phyloP scores from a whole-genome alignment of 2,888 invertebrate species.

The Podotricha telesiphe region DNA sequence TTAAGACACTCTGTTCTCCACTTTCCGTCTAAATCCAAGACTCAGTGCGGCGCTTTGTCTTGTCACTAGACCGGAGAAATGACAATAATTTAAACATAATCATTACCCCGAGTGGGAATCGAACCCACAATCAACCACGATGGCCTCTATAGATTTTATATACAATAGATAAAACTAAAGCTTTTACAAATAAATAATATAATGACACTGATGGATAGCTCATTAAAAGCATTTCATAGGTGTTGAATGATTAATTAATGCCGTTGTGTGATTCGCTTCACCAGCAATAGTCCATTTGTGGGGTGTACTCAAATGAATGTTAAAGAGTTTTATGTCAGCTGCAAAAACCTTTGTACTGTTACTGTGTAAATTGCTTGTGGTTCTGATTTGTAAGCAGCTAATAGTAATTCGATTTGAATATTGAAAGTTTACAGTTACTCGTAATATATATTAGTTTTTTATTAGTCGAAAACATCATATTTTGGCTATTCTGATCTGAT shows the following conservation, averaged over 20 bases:
- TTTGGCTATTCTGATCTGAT: too few species aligned
- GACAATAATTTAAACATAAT: too few species aligned
- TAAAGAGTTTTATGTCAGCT: neutral
- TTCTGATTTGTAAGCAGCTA: neutral
- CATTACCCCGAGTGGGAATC: too few species aligned
- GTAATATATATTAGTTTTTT: too few species aligned
- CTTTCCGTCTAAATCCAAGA: too few species aligned
- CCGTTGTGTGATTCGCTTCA: slow-evolving; percentile 5
- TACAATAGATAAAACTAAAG: neutral
- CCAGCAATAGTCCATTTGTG: neutral
- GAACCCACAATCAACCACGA: too few species aligned
- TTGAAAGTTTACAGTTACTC: too few species aligned
- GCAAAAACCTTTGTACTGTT: neutral
- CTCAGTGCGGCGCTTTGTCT: too few species aligned
- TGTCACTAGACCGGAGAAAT: too few species aligned
- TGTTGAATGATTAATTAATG: slow-evolving; percentile 18
- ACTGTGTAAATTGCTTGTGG: neutral
- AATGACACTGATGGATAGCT: slow-evolving; percentile 8
- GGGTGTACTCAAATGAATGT: neutral
- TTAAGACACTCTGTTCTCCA: too few species aligned
- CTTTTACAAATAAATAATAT: slow-evolving; percentile 9
- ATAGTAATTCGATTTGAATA: neutral
- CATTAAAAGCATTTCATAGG: slow-evolving; percentile 20
- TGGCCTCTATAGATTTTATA: too few species aligned
- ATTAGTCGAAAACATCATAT: too few species aligned